Percentiles rank a stretch among this genome's conserved stretches.
Evolutionary conservation across 2,888 invertebrate species (phyloP).

Genomic region (Apamea epomidion): DNA sequence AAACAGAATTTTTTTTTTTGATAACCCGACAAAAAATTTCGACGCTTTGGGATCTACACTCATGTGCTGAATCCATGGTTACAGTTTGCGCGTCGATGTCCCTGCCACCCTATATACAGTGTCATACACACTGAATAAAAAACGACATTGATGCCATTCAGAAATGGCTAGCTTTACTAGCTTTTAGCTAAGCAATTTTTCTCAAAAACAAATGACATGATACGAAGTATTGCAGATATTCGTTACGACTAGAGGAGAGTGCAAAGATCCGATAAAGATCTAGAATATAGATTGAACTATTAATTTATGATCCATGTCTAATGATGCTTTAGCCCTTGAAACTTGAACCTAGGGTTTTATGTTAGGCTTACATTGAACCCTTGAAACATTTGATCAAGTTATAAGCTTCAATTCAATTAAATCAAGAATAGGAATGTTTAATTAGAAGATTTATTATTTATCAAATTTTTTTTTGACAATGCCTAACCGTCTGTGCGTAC

Average conservation of each 20-base stretch:
- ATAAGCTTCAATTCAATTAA: constrained; percentile 21
- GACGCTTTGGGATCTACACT: too few species aligned
- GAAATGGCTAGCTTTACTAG: not conserved
- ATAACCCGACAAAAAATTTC: too few species aligned
- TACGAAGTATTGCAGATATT: constrained; percentile 19
- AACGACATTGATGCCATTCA: not conserved
- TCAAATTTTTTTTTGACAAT: not conserved
- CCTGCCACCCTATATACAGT: not conserved
- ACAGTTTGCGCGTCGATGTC: too few species aligned
- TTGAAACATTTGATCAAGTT: constrained; percentile 14
- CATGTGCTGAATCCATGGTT: too few species aligned
- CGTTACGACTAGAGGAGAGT: not conserved
- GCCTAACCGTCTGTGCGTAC: not conserved
- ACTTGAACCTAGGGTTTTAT: constrained; percentile 22
- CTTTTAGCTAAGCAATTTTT: not conserved
- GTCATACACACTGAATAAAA: constrained; percentile 1
- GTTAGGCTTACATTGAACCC: constrained; percentile 3
- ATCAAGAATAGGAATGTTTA: not conserved
- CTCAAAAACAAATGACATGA: not conserved
- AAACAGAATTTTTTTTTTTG: too few species aligned
- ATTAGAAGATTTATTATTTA: not conserved
- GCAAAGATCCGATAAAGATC: constrained; percentile 45
- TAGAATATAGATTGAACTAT: constrained; percentile 33
- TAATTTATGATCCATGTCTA: constrained; percentile 26
- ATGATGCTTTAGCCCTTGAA: constrained; percentile 25